Evolutionary conservation across 2,797 vertebrate genomes (phyloP).

Genomic region (Spea hammondii): DNA sequence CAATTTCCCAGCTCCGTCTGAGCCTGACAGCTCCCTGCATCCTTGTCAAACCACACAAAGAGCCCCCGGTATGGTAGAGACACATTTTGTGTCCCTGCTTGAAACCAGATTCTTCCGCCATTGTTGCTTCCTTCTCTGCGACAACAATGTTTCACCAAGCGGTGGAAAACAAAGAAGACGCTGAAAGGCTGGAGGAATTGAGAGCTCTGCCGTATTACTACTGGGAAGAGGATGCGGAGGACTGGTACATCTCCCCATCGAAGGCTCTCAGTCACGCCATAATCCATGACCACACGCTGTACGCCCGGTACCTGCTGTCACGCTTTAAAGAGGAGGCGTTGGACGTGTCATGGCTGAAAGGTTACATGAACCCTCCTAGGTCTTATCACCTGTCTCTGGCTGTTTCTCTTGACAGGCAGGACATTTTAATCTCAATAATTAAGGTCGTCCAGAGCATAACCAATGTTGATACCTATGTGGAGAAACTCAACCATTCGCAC

Average conservation of each 20-base stretch:
- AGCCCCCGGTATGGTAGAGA: background rate
- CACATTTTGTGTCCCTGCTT: background rate
- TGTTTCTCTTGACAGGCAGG: constrained; percentile 67
- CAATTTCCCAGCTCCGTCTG: too few species aligned
- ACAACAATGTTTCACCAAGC: background rate
- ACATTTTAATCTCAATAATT: constrained; percentile 68
- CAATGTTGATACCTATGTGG: constrained; percentile 53
- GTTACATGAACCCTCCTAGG: constrained; percentile 58
- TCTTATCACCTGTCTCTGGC: constrained; percentile 70
- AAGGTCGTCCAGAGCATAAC: constrained; percentile 60
- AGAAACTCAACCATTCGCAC: constrained; percentile 57
- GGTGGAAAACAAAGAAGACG: constrained; percentile 61
- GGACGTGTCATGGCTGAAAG: constrained; percentile 57
- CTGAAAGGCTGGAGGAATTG: constrained; percentile 72
- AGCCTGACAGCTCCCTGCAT: too few species aligned
- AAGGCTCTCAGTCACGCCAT: constrained; percentile 73
- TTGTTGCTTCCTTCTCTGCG: background rate
- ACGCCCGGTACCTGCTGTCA: constrained; percentile 67
- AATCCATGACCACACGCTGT: constrained; percentile 71
- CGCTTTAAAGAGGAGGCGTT: constrained; percentile 64
- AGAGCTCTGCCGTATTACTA: constrained; percentile 68
- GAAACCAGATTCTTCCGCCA: background rate
- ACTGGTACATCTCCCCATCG: constrained; percentile 65
- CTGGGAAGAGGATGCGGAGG: constrained; percentile 62
- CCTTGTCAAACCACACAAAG: background rate